Evolutionary conservation across 2,888 invertebrate genomes (phyloP), one percentile per base, ranked within the genome.

Genomic region (Drosophila cyrtoloma): DNA sequence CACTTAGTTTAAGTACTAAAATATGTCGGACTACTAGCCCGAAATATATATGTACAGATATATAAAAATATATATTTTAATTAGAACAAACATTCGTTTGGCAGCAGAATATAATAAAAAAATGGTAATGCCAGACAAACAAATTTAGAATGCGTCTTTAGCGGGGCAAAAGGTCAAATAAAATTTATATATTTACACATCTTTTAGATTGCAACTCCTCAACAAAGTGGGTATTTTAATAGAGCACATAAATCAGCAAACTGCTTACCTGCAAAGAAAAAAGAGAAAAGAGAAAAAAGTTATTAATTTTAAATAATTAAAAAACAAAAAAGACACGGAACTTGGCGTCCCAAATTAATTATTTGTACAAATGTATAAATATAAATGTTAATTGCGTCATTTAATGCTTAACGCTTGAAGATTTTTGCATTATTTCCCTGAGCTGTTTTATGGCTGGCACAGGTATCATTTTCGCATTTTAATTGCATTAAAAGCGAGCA

Each of bases 401-500:
- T 77, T 68, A 77, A 81, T 74, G 57, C 61, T 61, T 12, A 55
- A 71, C 64, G 53, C 67, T 70, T 65, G 35, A 62, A 52, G 71
- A 61, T 32, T 59, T 19, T 9, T 26, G 9, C 9, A 53, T 60
- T 26, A 14, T 42, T 56, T n/a, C 14, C 16, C 16, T 14, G 16
- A 26, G 5, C n/a, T 3, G 16, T 22, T 66, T 59, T 52, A 44
- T 35, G 52, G 44, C 32, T 32, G 33, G 9, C n/a, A 26, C 12
- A 14, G 7, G 10, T 47, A 9, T 47, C 12, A 26, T 28, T 16
- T 28, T 51, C 3, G 37, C 52, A 65, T 52, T 65, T 74, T 77
- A 82, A 84, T 84, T 79, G 82, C 84, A 77, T 75, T 74, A 68
- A 70, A 84, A 78, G 76, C 74, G 74, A 80, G 77, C 74, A 77